These are phyloP conservation scores for Bombyx huttoni DNA, from an alignment of 2,888 invertebrate species.

Conservation along the genomic window DNA sequence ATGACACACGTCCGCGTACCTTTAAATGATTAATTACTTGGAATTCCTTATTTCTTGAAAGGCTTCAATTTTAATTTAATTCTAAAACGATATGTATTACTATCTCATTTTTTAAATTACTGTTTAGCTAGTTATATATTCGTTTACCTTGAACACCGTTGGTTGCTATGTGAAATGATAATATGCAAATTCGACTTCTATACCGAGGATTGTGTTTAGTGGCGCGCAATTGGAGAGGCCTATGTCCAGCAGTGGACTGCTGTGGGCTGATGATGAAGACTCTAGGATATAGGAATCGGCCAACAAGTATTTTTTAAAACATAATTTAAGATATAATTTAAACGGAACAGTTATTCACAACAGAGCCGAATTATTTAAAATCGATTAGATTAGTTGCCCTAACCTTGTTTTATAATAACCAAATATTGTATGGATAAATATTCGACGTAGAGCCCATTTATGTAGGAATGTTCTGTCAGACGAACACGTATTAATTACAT, in stretches of 20 bases:
- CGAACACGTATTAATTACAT: slow-evolving; percentile 47
- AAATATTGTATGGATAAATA: slow-evolving; percentile 1
- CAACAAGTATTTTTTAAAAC: not conserved
- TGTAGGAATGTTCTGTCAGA: slow-evolving; percentile 10
- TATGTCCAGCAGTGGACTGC: too few species aligned
- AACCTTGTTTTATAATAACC: slow-evolving; percentile 7
- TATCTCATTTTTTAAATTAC: slow-evolving; percentile 41
- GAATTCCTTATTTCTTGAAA: slow-evolving; percentile 6
- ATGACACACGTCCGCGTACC: not conserved
- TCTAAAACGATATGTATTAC: slow-evolving; percentile 30
- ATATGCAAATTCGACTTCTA: slow-evolving; percentile 24
- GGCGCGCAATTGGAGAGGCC: too few species aligned
- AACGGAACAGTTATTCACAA: slow-evolving; percentile 3
- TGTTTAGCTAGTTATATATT: slow-evolving; percentile 47
- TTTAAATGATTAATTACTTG: slow-evolving; percentile 5
- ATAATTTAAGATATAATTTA: slow-evolving; percentile 4
- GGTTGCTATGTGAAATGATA: slow-evolving; percentile 50
- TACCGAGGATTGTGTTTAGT: too few species aligned
- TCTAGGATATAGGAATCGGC: too few species aligned
- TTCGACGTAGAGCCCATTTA: slow-evolving; percentile 3
- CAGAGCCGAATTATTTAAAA: not conserved
- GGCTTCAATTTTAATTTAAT: slow-evolving; percentile 12
- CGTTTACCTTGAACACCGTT: slow-evolving; percentile 47
- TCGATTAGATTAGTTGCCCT: not conserved
- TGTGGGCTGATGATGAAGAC: too few species aligned